Evolutionary conservation across 2,888 invertebrate species (phyloP).

Genomic region (Pterostichus madidus): DNA sequence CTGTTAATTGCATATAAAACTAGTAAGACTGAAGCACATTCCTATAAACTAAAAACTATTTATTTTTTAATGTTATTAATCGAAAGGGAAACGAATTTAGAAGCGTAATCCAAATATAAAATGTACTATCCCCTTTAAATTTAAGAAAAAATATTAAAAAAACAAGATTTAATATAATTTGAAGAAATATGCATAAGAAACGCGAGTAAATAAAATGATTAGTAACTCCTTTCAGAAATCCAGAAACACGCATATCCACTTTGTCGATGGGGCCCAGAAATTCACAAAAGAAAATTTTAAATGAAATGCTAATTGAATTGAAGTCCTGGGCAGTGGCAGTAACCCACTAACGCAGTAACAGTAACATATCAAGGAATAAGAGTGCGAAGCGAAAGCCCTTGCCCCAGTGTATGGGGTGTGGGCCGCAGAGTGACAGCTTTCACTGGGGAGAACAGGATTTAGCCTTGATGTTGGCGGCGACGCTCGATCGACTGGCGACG

Average conservation of each 20-base stretch:
- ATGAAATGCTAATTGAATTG: conserved; percentile 58
- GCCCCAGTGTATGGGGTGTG: conserved; percentile 5
- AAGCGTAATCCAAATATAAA: too few species aligned
- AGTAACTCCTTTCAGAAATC: not conserved
- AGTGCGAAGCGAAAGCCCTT: not conserved
- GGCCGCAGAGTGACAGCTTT: not conserved
- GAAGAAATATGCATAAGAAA: not conserved
- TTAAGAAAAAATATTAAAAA: not conserved
- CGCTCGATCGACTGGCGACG: not conserved
- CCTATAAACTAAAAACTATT: too few species aligned
- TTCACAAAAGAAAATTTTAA: conserved; percentile 34
- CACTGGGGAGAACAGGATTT: conserved; percentile 1
- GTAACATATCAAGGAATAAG: conserved; percentile 32
- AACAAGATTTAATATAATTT: not conserved
- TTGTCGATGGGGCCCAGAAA: not conserved
- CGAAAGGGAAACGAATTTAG: too few species aligned
- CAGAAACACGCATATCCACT: conserved; percentile 37
- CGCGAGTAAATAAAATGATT: not conserved
- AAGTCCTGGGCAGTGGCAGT: conserved; percentile 36
- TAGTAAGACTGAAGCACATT: too few species aligned
- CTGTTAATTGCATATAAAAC: too few species aligned
- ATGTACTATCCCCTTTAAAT: too few species aligned
- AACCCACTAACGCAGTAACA: conserved; percentile 32
- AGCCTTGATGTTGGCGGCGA: not conserved
- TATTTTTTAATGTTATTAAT: too few species aligned